A percentile compares a stretch with the other conserved stretches of the same genome.
These are phyloP conservation scores for Drosophila mimetica DNA, from an alignment of 2,888 invertebrate species.

Conservation along the genomic window DNA sequence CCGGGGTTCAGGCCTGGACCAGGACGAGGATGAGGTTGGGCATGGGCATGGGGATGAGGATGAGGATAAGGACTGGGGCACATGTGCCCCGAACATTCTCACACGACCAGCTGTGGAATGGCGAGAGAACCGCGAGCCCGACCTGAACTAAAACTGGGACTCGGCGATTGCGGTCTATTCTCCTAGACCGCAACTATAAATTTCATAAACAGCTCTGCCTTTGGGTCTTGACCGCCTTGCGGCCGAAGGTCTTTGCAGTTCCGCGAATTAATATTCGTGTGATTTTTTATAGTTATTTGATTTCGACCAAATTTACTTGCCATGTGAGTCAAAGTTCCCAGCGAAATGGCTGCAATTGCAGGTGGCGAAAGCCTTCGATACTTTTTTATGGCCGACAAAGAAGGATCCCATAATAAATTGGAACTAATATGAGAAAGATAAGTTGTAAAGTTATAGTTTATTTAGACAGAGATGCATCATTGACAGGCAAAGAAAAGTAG, in stretches of 20 bases:
- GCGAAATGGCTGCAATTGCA: conserved; percentile 44
- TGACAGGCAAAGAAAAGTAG: too few relatives aligned
- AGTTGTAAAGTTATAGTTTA: too few relatives aligned
- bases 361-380: conserved; percentile 7
- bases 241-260: conserved; percentile 76
- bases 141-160: conserved; percentile 32
- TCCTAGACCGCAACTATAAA: conserved; percentile 73
- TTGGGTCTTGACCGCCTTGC: conserved; percentile 13
- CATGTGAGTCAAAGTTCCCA: conserved; percentile 42
- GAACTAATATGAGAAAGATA: not conserved
- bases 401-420: conserved; percentile 2
- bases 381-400: not conserved
- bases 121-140: conserved; percentile 24
- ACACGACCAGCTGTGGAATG: conserved; percentile 60
- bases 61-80: conserved; percentile 50
- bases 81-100: conserved; percentile 73
- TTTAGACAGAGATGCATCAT: too few relatives aligned
- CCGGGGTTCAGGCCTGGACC: conserved; percentile 70
- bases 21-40: conserved; percentile 34
- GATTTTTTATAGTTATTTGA: conserved; percentile 82
- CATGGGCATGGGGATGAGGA: conserved; percentile 5
- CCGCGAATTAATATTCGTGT: conserved; percentile 82
- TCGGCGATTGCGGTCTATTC: conserved; percentile 55
- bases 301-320: conserved; percentile 65
- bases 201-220: conserved; percentile 58